Base-by-base conservation (phyloP, 2,113 vertebrate species). In the Leptocoma aspasia region DNA sequence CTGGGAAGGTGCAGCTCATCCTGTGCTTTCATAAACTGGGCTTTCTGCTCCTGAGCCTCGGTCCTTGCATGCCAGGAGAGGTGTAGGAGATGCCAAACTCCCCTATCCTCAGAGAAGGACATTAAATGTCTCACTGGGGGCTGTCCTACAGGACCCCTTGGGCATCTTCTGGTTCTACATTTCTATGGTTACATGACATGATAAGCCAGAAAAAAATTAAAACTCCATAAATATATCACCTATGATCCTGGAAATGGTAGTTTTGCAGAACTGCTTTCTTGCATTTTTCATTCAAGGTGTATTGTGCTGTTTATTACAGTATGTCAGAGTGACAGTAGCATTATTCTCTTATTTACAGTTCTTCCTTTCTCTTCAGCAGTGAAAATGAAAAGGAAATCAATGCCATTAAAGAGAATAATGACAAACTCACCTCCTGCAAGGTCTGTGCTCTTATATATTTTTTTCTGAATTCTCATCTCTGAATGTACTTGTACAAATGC, bases 281-380 rank as follows among this genome's bases (percentile, higher is more conserved):
- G 64, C 61, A 15, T 60, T 97, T 96, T 96, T 95, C 80, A 92
- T 97, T 96, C 96, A 89, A 81, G 53, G 56, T 4, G 3, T 82
- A 82, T 83, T 94, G 69, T 92, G 71, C 63, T 72, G 93, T 96
- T 95, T 81, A 89, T 96, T 96, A 96, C 68, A 75, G 77, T 69
- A 71, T 93, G 92, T 94, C 94, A 93, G 94, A 89, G 82, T 93
- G 93, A 93, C 96, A 96, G 92, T 96, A 87, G 75, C 90, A 93
- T 97, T 97, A 96, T 94, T 97, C 90, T 96, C 77, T 96, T 97
- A 97, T 97, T 97, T 97, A 97, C 97, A 72, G 87, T 95, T 90
- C 94, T 95, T 93, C 82, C 85, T 90, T 97, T 94, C 73, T 94
- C 52, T 95, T 94, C 85, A 92, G 75, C 82, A 85, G 89, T 93